A percentile compares a stretch with the other conserved stretches of the same genome.
Conservation (phyloP, 2,888 invertebrate genomes). For the Eudasyphora cyanicolor region DNA sequence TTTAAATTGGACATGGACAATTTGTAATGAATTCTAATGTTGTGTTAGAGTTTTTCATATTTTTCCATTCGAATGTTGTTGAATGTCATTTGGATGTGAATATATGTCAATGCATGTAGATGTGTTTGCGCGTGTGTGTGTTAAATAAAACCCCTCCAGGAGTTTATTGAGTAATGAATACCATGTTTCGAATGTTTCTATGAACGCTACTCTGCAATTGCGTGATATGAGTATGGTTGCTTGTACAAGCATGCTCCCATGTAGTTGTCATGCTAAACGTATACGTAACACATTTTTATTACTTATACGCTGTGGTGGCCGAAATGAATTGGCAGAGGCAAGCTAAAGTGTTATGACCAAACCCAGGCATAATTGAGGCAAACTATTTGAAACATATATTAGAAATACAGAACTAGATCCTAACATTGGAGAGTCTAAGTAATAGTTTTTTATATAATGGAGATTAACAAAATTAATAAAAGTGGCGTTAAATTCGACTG, state of each 20-base stretch:
- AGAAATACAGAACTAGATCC: too few species aligned
- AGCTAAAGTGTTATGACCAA: neutral
- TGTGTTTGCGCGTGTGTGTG: constrained; percentile 14
- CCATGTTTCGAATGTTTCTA: neutral
- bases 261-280: constrained; percentile 6
- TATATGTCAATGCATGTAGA: constrained; percentile 16
- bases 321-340: constrained; percentile 1
- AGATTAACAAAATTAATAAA: too few species aligned
- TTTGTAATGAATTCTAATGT: constrained; percentile 75
- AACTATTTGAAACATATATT: too few species aligned
- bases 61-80: constrained; percentile 9
- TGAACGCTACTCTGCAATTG: neutral
- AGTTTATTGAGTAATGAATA: constrained; percentile 52
- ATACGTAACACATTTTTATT: constrained; percentile 38
- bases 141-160: constrained; percentile 37
- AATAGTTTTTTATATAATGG: too few species aligned
- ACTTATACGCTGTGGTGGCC: constrained; percentile 20
- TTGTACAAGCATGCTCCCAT: neutral
- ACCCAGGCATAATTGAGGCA: neutral
- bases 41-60: constrained; percentile 42
- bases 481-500: too few species aligned
- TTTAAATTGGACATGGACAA: constrained; percentile 65
- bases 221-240: too few species aligned
- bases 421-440: too few species aligned
- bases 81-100: constrained; percentile 22